phyloP scores from a whole-genome alignment of 2,888 invertebrate genomes.

The Halictus ligatus region DNA sequence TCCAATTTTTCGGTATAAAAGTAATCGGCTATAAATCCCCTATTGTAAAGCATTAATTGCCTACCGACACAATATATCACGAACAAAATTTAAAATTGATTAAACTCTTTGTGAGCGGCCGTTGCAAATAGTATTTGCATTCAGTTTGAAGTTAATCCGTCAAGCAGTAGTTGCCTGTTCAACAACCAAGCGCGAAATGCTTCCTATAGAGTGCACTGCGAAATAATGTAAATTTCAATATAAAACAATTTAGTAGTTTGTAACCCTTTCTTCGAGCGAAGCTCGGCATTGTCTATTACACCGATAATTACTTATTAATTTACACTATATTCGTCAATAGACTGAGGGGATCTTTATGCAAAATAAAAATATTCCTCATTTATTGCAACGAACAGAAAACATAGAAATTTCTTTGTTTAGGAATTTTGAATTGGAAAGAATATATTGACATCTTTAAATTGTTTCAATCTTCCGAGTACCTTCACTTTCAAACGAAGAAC shows the following conservation, averaged over 20 bases:
- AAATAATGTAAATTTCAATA: not conserved
- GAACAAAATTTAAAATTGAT: not conserved
- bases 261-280: not conserved
- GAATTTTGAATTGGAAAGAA: no score
- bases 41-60: not conserved
- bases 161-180: not conserved
- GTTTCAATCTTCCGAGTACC: no score
- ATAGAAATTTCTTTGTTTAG: no score
- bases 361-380: no score
- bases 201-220: not conserved
- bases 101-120: not conserved
- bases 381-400: no score
- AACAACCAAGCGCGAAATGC: not conserved
- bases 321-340: no score
- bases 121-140: slow-evolving; percentile 5
- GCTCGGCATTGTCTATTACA: not conserved
- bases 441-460: no score
- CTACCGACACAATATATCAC: not conserved
- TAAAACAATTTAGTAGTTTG: not conserved
- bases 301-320: no score
- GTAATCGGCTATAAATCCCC: not conserved
- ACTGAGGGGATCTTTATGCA: no score
- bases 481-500: no score
- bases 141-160: not conserved
- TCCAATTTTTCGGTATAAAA: not conserved